Evolutionary conservation across 1,140 invertebrate species (phyloP), one percentile per base, ranked within the genome.

Genomic region (Trinorchestia longiramus): DNA sequence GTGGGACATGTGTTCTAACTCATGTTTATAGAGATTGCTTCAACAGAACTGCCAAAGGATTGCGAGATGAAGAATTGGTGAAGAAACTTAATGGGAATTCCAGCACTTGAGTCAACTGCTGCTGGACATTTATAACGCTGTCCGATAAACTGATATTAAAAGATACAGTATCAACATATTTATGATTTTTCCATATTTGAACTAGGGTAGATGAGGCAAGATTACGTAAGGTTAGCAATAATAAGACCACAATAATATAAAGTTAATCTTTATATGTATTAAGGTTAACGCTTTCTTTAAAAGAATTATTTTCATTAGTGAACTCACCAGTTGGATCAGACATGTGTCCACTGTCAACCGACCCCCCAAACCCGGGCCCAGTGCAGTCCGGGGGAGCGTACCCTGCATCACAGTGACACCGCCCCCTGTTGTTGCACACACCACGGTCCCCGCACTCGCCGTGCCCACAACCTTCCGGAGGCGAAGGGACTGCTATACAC

Each of bases 381-480:
- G 98, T 98, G 97, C 99, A 99, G 92, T 98, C 97, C 0, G 99
- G 98, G 1, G 99, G 99, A 0, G 98, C 98, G 97, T 98, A 99
- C 0, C 99, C 99, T 6, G 98, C 97, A 97, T 99, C 98, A 97
- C 99, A 99, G 97, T 99, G 99, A 97, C 99, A 99, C 97, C 99
- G 98, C 3, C 99, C 99, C 97, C 98, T 97, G 97, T 97, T 98
- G 97, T 99, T 99, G 97, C 99, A 99, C 8, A 99, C 98, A 0
- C 99, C 99, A 97, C 99, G 98, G 6, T 98, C 98, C 97, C 98
- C 98, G 97, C 99, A 99, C 97, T 99, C 98, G 53, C 98, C 98
- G 0, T 98, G 99, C 99, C 19, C 97, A 97, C n/a, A 97, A 0
- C 96, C 97, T 8, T 97, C 97, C 43, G 92, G 92, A 91, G 98